Base-by-base conservation (phyloP, 2,888 invertebrate genomes). In the Pegoplata infirma region DNA sequence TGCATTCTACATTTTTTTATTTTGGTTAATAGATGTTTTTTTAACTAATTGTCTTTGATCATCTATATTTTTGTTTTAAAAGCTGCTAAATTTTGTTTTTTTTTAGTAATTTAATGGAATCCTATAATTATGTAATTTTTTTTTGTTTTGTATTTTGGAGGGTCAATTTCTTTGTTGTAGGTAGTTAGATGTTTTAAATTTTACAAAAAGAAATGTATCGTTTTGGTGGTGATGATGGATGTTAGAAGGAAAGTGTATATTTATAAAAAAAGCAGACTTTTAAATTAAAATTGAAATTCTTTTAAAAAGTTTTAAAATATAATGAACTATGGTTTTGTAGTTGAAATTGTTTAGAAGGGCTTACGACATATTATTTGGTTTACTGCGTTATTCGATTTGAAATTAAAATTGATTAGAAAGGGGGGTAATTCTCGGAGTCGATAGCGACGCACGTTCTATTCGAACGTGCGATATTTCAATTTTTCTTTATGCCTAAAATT, bases 161-260 rank as follows among this genome's bases (percentile, higher is more conserved):
- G 79, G 79, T 79, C 56, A 79, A 79, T 79, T 79, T 79, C 79
- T 72, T n/a, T 75, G 66, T 75, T 79, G 75, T 79, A 79, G 79
- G 79, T 79, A 79, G 79, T 73, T 78, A 79, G 71, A 75, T 79
- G 67, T 79, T 72, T 17, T 58, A 69, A 63, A 47, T 66, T 59
- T 76, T 67, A 67, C 76, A 72, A 76, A 72, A 59, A 72, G 55
- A 67, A 66, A 72, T 71, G 55, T 53, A 19, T 66, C 46, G 58
- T 25, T 51, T 51, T 25, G 28, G 44, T 46, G 55, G 55, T 56
- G 40, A 14, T 68, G 58, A 63, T 53, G 47, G 17, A 16, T 56
- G 23, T 44, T 66, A 21, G 44, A 32, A 25, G 40, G 36, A 16
- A 51, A 56, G 21, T 14, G 32, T 58, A 56, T 56, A 46, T 55